Percentiles rank a stretch among this genome's conserved stretches.
Evolutionary conservation across 2,797 vertebrate species (phyloP).

Genomic region (Aratinga solstitialis): DNA sequence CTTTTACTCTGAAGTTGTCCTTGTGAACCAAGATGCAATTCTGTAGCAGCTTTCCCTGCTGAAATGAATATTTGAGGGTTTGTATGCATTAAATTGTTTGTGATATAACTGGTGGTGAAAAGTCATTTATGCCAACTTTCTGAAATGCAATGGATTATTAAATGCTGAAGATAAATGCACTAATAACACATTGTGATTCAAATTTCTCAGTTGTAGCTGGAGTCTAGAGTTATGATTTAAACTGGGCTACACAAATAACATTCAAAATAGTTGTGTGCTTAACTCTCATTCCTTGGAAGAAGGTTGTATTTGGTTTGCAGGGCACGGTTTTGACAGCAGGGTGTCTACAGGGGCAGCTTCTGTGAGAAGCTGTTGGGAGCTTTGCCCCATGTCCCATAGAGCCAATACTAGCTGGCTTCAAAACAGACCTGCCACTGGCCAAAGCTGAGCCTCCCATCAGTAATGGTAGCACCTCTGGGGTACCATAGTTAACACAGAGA

Average conservation of each 20-base stretch:
- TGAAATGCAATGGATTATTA: not conserved
- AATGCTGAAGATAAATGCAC: not conserved
- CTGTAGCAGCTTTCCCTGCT: slow-evolving; percentile 53
- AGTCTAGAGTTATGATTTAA: not conserved
- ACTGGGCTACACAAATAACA: not conserved
- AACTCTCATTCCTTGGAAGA: not conserved
- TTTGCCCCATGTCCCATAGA: accelerated
- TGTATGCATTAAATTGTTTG: slow-evolving; percentile 56
- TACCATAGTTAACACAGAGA: not conserved
- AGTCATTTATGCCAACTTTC: not conserved
- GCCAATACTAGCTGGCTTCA: not conserved
- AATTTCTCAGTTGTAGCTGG: not conserved
- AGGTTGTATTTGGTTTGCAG: not conserved
- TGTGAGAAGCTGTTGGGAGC: not conserved
- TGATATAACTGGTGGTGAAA: not conserved
- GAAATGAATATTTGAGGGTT: slow-evolving; percentile 34
- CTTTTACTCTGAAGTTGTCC: slow-evolving; percentile 46
- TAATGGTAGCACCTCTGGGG: not conserved
- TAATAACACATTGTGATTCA: not conserved
- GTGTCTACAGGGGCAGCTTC: accelerated
- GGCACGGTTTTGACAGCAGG: not conserved
- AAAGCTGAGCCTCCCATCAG: not conserved
- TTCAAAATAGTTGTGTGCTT: not conserved
- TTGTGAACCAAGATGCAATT: slow-evolving; percentile 52
- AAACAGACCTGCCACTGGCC: not conserved